Evolutionary conservation across 2,888 invertebrate genomes (phyloP), one percentile per base, ranked within the genome.

Genomic region (Cremastinae sp.): DNA sequence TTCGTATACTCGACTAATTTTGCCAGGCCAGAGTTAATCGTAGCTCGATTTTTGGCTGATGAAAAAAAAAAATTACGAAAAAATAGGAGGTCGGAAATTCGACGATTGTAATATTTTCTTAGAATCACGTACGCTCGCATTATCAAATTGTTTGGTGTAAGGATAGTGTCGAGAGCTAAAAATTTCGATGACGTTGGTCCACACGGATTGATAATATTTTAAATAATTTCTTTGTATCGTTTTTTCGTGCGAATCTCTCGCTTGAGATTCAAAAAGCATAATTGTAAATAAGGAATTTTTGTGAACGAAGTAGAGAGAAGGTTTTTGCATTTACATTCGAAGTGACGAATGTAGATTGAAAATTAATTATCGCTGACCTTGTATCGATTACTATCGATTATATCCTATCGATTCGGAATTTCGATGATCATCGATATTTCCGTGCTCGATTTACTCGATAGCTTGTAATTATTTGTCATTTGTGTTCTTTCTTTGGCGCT

Each of bases 161-260:
- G 22, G 22, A n/a, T 10, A 10, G 5, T 22, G 28, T 5, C 2
- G 28, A 3, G 28, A 28, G 28, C n/a, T 28, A 28, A 37, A 45
- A 65, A 20, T 14, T 43, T 58, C 22, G 53, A 10, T 61, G 51
- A 62, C 49, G 37, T 51, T 20, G 45, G 20, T 58, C 49, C 62
- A 47, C 68, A 12, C 41, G 53, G 37, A 64, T 39, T 59, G 62
- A 14, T 12, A 49, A 72, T 35, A 22, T 73, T 76, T 73, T 53
- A 53, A 74, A 65, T 56, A 58, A 75, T 69, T 78, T 20, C 22
- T 49, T 35, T 64, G 28, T 43, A 68, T 56, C 22, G 37, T 62
- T 45, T 41, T 45, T 39, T 59, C 18, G 16, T 22, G 37, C 20
- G 8, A 12, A 12, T 51, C 43, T 51, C 53, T 39, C 16, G 18